phyloP scores from a whole-genome alignment of 2,797 vertebrate genomes.

The Hylomyscus alleni region DNA sequence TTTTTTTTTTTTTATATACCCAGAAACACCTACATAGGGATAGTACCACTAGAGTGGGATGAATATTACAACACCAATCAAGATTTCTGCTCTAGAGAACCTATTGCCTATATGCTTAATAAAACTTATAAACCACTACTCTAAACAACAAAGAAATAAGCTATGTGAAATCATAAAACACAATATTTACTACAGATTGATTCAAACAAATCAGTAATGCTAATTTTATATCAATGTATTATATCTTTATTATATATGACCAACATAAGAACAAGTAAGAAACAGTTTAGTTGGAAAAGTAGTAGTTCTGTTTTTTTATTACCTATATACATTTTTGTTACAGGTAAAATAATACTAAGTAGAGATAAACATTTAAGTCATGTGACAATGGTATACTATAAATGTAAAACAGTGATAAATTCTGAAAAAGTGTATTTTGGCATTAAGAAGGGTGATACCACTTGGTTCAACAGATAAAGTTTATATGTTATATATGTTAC shows the following conservation, averaged over 20 bases:
- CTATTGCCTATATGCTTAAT: background rate
- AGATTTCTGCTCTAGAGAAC: background rate
- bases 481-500: background rate
- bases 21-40: background rate
- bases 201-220: conserved; percentile 12
- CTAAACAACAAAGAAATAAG: background rate
- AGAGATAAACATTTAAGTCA: background rate
- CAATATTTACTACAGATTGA: background rate
- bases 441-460: background rate
- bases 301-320: background rate
- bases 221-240: background rate
- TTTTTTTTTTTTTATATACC: background rate
- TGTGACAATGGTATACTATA: background rate
- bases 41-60: background rate
- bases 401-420: conserved; percentile 12
- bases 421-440: background rate
- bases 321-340: background rate
- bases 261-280: background rate
- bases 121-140: background rate
- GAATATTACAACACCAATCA: no score
- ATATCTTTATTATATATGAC: background rate
- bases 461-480: background rate
- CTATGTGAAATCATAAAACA: background rate
- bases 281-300: background rate
- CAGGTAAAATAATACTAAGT: background rate